phyloP scores from a whole-genome alignment of 2,797 vertebrate species.

The Luscinia luscinia region DNA sequence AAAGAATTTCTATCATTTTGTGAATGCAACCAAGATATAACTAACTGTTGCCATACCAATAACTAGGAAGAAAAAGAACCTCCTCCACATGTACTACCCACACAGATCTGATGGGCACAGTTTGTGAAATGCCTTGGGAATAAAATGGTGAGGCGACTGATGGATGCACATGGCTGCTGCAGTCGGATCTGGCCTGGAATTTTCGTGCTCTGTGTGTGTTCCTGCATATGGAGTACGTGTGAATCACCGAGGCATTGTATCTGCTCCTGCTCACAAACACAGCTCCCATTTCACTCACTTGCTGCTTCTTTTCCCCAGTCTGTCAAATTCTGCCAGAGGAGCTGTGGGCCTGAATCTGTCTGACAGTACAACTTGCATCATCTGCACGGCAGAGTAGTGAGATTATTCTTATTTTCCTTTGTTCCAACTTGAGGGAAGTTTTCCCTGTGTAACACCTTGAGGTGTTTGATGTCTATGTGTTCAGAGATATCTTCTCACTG shows the following conservation, averaged over 20 bases:
- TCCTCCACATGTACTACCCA: slow-evolving; percentile 60
- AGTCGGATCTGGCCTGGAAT: neutral
- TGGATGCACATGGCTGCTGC: neutral
- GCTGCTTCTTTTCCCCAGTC: neutral
- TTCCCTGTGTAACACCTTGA: neutral
- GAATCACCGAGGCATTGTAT: neutral
- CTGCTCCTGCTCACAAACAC: neutral
- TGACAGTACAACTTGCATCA: neutral
- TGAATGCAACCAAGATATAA: slow-evolving; percentile 47
- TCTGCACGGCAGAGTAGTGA: neutral
- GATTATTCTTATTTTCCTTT: neutral
- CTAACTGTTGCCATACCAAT: slow-evolving; percentile 62
- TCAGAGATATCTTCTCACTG: neutral
- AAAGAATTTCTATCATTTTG: slow-evolving; percentile 50
- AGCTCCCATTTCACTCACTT: neutral
- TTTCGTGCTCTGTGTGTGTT: fast-evolving
- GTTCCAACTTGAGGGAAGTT: neutral
- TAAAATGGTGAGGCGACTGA: neutral
- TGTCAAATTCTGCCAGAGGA: neutral
- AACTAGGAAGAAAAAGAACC: slow-evolving; percentile 58
- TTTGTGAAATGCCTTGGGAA: slow-evolving; percentile 41
- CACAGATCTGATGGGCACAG: slow-evolving; percentile 48
- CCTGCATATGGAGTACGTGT: neutral
- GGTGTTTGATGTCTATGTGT: neutral
- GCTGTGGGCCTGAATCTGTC: neutral